Conservation (phyloP, 1,140 invertebrate species). For the Zaprionus ghesquierei region DNA sequence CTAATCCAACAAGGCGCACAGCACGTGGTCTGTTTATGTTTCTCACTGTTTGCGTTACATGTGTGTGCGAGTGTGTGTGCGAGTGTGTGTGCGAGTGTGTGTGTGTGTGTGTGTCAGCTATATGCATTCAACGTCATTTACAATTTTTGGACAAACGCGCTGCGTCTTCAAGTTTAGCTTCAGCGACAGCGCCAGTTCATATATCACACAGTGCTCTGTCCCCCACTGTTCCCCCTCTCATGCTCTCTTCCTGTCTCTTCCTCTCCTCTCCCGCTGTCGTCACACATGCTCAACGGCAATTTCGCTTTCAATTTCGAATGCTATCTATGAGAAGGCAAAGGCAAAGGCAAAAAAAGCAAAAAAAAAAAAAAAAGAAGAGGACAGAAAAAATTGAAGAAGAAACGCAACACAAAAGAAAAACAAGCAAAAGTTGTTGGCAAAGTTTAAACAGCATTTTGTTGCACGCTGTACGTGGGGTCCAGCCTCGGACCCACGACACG, state of each 20-base stretch:
- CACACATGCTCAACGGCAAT: constrained; percentile 76
- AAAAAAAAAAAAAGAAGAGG: too few relatives aligned
- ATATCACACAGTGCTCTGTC: constrained; percentile 49
- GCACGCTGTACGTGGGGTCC: neutral
- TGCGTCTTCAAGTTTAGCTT: constrained; percentile 37
- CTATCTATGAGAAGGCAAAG: constrained; percentile 66
- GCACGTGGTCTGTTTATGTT: constrained; percentile 8
- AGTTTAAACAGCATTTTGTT: constrained; percentile 75
- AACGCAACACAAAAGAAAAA: constrained; percentile 52
- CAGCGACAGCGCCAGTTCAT: constrained; percentile 68
- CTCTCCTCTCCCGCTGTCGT: constrained; percentile 49
- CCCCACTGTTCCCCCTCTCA: constrained; percentile 21
- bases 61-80: neutral
- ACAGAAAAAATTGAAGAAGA: constrained; percentile 24
- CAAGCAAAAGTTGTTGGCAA: constrained; percentile 78
- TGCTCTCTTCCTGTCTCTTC: neutral
- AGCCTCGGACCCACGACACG: neutral
- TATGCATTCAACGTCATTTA: constrained; percentile 60
- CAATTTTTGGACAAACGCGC: constrained; percentile 50
- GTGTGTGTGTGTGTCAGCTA: constrained; percentile 1
- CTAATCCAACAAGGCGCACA: constrained; percentile 1
- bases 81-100: neutral
- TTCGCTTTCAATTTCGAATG: constrained; percentile 81
- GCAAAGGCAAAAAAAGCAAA: constrained; percentile 10
- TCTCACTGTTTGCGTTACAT: neutral